Conservation (phyloP, 2,113 vertebrate species). For the Larimichthys crocea region DNA sequence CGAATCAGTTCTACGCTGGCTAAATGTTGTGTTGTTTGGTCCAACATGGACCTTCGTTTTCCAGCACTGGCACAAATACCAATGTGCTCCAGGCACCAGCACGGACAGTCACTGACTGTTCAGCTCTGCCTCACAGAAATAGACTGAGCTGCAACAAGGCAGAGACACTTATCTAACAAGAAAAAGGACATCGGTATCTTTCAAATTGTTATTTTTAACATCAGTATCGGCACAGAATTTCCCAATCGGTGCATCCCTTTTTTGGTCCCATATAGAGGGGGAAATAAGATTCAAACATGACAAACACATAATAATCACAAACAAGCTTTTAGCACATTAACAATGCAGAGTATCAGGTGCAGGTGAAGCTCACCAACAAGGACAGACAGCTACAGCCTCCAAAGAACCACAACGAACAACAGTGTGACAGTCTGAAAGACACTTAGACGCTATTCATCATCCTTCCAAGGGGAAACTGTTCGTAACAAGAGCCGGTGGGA, state of each 20-base stretch:
- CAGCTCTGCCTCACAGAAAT: too few species aligned
- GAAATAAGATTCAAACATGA: slow-evolving; percentile 14
- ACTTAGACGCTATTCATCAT: background rate
- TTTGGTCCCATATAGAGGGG: slow-evolving; percentile 1
- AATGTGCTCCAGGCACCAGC: too few species aligned
- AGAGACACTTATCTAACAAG: too few species aligned
- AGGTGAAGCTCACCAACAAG: slow-evolving; percentile 37
- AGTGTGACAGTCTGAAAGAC: slow-evolving; percentile 26
- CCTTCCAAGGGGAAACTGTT: background rate
- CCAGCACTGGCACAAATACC: too few species aligned
- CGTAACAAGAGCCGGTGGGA: slow-evolving; percentile 13
- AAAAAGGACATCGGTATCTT: too few species aligned
- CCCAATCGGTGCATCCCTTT: background rate
- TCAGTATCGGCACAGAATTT: background rate
- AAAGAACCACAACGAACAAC: slow-evolving; percentile 37
- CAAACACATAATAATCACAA: slow-evolving; percentile 43
- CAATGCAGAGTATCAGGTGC: slow-evolving; percentile 7
- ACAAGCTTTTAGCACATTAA: slow-evolving; percentile 33
- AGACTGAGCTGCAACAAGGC: too few species aligned
- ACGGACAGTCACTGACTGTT: too few species aligned
- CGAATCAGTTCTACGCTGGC: too few species aligned
- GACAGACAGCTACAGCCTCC: slow-evolving; percentile 59
- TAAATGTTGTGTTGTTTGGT: too few species aligned
- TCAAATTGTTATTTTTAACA: too few species aligned
- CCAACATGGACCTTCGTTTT: too few species aligned